Evolutionary conservation across 2,113 vertebrate genomes (phyloP).

Genomic region (Notechis scutatus): DNA sequence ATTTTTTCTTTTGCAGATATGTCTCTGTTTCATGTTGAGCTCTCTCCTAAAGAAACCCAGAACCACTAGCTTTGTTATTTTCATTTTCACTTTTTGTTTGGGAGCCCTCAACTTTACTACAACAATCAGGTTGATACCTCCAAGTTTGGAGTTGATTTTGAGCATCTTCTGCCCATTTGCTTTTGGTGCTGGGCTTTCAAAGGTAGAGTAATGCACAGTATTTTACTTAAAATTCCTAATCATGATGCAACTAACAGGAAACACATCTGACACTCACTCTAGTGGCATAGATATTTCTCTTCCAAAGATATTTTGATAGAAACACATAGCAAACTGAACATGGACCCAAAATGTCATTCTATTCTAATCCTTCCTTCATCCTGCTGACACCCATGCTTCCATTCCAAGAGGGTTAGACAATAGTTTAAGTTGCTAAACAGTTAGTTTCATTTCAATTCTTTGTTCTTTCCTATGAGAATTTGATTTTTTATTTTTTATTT

Average conservation of each 20-base stretch:
- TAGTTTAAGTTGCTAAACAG: not conserved
- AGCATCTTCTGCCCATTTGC: constrained; percentile 80
- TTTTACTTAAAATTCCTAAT: not conserved
- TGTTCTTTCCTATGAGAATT: not conserved
- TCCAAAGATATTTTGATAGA: not conserved
- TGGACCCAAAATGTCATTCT: not conserved
- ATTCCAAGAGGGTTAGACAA: not conserved
- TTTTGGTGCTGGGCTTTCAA: constrained; percentile 79
- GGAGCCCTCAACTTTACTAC: constrained; percentile 76
- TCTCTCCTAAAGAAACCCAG: constrained; percentile 81
- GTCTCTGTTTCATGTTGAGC: constrained; percentile 85
- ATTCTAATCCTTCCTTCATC: not conserved
- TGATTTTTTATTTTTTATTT: not conserved
- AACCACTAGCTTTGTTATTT: constrained; percentile 74
- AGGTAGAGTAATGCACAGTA: constrained; percentile 60
- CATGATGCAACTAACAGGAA: not conserved
- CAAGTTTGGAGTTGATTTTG: constrained; percentile 73
- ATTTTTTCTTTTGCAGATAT: constrained; percentile 69
- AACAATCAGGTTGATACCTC: constrained; percentile 71
- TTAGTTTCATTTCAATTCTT: constrained; percentile 1
- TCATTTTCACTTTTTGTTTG: constrained; percentile 75
- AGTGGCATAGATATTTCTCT: not conserved
- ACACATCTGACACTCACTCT: not conserved
- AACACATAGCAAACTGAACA: not conserved
- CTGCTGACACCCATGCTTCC: not conserved